Evolutionary conservation across 2,888 invertebrate species (phyloP).

Genomic region (Cheilosia soror): DNA sequence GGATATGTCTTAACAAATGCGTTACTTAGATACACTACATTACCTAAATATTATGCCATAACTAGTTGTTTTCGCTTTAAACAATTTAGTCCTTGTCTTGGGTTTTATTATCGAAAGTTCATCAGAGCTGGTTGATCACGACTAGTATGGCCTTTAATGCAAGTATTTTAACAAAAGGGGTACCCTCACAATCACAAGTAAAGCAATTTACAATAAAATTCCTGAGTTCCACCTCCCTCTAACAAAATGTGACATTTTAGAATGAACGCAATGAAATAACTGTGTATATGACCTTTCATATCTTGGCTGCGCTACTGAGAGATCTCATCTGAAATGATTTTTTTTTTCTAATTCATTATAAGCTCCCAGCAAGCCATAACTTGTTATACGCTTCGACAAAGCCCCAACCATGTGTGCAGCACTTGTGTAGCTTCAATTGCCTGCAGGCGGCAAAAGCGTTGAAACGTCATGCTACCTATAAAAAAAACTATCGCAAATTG

Average conservation of each 20-base stretch:
- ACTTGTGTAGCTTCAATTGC: slow-evolving; percentile 65
- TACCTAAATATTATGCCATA: not conserved
- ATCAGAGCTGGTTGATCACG: slow-evolving; percentile 51
- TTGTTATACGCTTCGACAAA: slow-evolving; percentile 67
- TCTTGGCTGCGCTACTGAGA: slow-evolving; percentile 45
- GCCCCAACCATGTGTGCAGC: slow-evolving; percentile 60
- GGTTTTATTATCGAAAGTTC: slow-evolving; percentile 66
- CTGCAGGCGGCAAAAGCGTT: slow-evolving; percentile 52
- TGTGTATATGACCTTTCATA: slow-evolving; percentile 64
- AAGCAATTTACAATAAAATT: slow-evolving; percentile 56
- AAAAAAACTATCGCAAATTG: slow-evolving; percentile 15
- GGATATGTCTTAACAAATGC: no score
- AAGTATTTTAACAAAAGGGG: not conserved
- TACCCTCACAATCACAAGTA: slow-evolving; percentile 16
- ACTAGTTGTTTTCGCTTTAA: not conserved
- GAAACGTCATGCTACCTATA: slow-evolving; percentile 38
- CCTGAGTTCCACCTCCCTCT: slow-evolving; percentile 1
- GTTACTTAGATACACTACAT: no score
- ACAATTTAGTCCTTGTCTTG: not conserved
- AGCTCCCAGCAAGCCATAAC: slow-evolving; percentile 58
- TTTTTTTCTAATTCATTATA: slow-evolving; percentile 63
- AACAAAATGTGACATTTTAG: slow-evolving; percentile 54
- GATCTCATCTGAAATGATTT: slow-evolving; percentile 47
- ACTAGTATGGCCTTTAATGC: slow-evolving; percentile 11
- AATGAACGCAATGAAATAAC: slow-evolving; percentile 60